Base-by-base conservation (phyloP, 2,113 vertebrate species). In the Eurystomus gularis region DNA sequence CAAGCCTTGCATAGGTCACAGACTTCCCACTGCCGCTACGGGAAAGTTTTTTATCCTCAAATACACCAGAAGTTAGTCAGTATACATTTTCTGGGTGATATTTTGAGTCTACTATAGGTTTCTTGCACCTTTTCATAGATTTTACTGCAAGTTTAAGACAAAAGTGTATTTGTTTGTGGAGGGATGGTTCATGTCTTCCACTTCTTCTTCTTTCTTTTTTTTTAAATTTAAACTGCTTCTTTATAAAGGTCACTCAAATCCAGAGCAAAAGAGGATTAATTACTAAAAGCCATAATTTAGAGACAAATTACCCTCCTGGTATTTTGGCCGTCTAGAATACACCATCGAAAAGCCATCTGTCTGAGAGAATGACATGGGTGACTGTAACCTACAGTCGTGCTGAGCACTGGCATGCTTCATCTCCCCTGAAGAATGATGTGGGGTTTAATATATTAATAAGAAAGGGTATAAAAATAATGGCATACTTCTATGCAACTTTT, bases 301-400 rank as follows among this genome's bases (percentile, higher is more conserved):
- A 94, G 95, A 96, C 37, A 96, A 97, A 97, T 97, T 93, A 93
- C 57, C 42, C 48, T 88, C 76, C 37, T 95, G 96, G 79, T 96
- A 96, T 96, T 96, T 97, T 33, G 39, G 72, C 69, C 26, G 3
- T 88, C 76, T 76, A 68, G 72, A 69, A 75, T 86, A 62, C 52
- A 78, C 26, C 35, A 44, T 18, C 57, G 81, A 88, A 91, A 93
- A 96, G 48, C 61, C 82, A 96, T 96, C 65, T 76, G 39, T 96
- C 90, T 92, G 52, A 49, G 40, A 71, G 51, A 82, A 92, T 37
- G 82, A 81, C 83, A 68, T 2, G 13, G 20, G 13, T 90, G 94
- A 88, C n/a, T 48, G 82, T 62, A 91, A 90, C 78, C 82, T 70
- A 76, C 37, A 81, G 86, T 78, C 19, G 0, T 72, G 33, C 48